Evolutionary conservation across 1,140 invertebrate species (phyloP), one percentile per base, ranked within the genome.

Genomic region (Cotesia glomerata): DNA sequence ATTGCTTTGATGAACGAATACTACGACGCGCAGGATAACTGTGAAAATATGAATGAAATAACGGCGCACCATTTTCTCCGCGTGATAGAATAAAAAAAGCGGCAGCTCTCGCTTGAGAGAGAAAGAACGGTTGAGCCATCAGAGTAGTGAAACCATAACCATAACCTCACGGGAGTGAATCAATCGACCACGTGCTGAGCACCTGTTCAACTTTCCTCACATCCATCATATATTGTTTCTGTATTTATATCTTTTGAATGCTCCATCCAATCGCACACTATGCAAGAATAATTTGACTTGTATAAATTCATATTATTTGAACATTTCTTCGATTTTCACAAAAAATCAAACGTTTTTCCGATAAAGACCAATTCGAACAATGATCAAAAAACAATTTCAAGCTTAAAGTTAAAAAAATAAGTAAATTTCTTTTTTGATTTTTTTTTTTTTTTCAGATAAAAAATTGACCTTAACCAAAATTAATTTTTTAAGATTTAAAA

Each of bases 21-120:
- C 75, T 67, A 18, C 62, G 51, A 78, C 77, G 76, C 78, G 74
- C 76, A 77, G 73, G 36, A 74, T 74, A 77, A 73, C 77, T 80
- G 81, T 86, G 83, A 81, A 87, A 86, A 86, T 87, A 87, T 87
- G 86, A 86, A 87, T 87, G 86, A 86, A 87, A 85, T 26, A 87
- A 86, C 79, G 81, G 82, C 79, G 82, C 77, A 82, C 78, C 77
- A 80, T 74, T 76, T 61, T 71, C 79, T 81, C 79, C 79, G 79
- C 75, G 77, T 73, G 66, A 81, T 81, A 80, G 76, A 75, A 73
- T 39, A 72, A 62, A 75, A 26, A 74, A 75, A 75, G 36, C 63
- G 26, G 67, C 62, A 69, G 35, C 34, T 59, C 56, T 36, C 18
- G n/a, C n/a, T 9, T 26, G 59, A 63, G 66, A 4, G 61, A 35